These are phyloP conservation scores for Anser cygnoides DNA, from an alignment of 2,113 vertebrate species.

Conservation along the genomic window DNA sequence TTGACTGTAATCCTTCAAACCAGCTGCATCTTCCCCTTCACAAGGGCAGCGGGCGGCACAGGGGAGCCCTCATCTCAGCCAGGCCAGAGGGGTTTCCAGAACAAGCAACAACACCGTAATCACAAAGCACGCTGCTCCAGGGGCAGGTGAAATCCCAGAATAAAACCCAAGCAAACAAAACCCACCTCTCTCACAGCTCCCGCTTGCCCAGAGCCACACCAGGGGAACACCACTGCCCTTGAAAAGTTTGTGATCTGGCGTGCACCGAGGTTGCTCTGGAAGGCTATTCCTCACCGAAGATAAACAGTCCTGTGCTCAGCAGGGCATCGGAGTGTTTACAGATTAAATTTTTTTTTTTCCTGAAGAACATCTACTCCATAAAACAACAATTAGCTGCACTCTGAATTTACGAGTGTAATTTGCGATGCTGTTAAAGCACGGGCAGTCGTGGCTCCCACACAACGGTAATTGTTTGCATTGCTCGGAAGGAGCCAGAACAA, in stretches of 20 bases:
- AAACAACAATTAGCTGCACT: slow-evolving; percentile 67
- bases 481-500: background rate
- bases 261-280: background rate
- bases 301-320: slow-evolving; percentile 32
- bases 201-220: background rate
- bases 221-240: background rate
- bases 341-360: background rate
- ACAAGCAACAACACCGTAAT: background rate
- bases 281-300: slow-evolving; percentile 18
- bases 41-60: background rate
- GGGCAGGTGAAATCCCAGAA: background rate
- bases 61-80: background rate
- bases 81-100: background rate
- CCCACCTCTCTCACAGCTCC: background rate
- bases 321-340: slow-evolving; percentile 55
- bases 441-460: background rate
- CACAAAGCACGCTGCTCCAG: background rate
- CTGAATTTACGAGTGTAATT: slow-evolving; percentile 63
- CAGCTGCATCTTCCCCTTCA: background rate
- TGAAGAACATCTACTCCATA: slow-evolving; percentile 42
- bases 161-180: background rate
- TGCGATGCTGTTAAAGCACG: background rate
- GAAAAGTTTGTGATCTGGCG: background rate
- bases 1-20: slow-evolving; percentile 6
- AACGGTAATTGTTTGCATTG: background rate